Evolutionary conservation across 2,113 vertebrate species (phyloP).

Genomic region (Chaetops frenatus): DNA sequence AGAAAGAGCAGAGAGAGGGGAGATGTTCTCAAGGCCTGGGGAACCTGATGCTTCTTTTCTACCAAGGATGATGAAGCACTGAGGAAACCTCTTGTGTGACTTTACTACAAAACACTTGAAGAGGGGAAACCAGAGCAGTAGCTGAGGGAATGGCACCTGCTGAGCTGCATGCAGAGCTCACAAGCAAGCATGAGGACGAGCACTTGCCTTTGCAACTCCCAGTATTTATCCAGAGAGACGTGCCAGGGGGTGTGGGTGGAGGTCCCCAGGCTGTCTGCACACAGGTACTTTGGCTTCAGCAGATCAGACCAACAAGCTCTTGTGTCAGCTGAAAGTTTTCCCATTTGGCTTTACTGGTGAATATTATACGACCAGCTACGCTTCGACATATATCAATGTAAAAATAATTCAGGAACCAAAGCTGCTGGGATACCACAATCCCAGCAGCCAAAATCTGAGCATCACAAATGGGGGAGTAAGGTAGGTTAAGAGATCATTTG

Average conservation of each 20-base stretch:
- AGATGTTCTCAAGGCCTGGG: background rate
- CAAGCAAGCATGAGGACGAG: fast-evolving
- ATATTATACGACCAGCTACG: fast-evolving
- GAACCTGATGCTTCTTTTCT: background rate
- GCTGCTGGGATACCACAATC: background rate
- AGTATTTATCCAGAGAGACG: background rate
- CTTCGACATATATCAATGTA: fast-evolving
- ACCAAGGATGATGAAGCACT: background rate
- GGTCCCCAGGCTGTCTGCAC: fast-evolving
- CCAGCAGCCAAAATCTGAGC: background rate
- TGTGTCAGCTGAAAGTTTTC: background rate
- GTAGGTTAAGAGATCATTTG: background rate
- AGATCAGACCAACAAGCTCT: background rate
- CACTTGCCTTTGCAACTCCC: background rate
- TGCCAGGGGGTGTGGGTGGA: fast-evolving
- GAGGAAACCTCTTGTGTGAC: background rate
- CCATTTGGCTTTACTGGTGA: background rate
- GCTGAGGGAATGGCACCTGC: background rate
- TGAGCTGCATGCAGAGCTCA: background rate
- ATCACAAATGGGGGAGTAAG: background rate
- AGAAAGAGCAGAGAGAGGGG: background rate
- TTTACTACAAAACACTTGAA: background rate
- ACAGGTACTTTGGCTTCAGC: background rate
- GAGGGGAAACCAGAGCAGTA: background rate
- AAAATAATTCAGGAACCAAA: background rate